These are phyloP conservation scores for Mallateleia sp. DNA, from an alignment of 2,888 invertebrate species.

Conservation along the genomic window DNA sequence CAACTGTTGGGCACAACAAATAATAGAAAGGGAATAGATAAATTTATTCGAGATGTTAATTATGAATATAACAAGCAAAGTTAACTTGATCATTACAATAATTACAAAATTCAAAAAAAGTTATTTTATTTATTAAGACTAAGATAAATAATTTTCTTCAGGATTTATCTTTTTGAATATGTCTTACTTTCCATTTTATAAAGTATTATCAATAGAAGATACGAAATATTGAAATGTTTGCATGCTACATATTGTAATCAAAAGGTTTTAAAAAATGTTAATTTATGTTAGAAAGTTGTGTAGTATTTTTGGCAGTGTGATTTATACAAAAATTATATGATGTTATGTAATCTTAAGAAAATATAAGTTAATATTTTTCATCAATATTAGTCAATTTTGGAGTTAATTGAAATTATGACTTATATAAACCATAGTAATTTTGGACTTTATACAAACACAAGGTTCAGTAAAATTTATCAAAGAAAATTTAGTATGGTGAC, in stretches of 20 bases:
- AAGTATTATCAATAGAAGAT: neutral
- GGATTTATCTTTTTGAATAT: neutral
- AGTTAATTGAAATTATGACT: too few relatives aligned
- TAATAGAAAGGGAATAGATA: conserved; percentile 24
- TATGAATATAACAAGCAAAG: conserved; percentile 16
- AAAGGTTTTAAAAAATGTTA: neutral
- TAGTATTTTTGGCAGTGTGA: neutral
- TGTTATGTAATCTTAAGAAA: neutral
- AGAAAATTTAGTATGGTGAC: too few relatives aligned
- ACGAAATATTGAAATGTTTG: neutral
- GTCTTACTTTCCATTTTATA: neutral
- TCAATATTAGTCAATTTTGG: too few relatives aligned
- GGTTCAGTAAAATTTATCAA: too few relatives aligned
- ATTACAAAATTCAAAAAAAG: neutral
- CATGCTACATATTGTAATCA: neutral
- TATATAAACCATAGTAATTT: too few relatives aligned
- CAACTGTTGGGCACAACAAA: conserved; percentile 17
- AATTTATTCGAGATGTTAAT: conserved; percentile 30
- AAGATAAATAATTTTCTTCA: neutral
- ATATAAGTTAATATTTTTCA: neutral
- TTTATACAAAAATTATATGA: neutral
- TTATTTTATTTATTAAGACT: neutral
- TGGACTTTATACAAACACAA: too few relatives aligned
- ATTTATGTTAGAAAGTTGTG: neutral
- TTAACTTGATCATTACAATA: neutral